Conservation (phyloP, 1,140 invertebrate species). For the Ladona fulva region DNA sequence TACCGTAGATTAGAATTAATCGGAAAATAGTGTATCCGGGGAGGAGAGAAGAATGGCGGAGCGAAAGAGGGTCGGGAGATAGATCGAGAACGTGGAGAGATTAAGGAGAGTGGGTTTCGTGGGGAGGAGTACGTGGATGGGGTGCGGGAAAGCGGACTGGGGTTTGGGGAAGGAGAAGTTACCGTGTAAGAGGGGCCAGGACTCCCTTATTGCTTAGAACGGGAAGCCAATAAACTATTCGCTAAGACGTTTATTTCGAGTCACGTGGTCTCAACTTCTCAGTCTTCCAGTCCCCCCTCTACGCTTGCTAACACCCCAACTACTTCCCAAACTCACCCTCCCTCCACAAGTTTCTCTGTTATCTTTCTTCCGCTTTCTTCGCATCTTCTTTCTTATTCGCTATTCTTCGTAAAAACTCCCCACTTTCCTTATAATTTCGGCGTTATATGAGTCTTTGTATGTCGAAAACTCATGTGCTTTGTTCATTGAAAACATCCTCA, state of each 20-base stretch:
- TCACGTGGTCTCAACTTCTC: background rate
- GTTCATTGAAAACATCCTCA: too few relatives aligned
- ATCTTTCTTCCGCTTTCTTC: background rate
- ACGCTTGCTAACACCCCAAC: background rate
- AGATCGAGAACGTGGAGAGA: background rate
- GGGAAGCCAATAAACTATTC: constrained; percentile 9
- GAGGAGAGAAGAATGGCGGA: background rate
- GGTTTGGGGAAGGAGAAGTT: background rate
- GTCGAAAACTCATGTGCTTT: too few relatives aligned
- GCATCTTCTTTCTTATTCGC: background rate
- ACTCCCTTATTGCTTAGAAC: background rate
- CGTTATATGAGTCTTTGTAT: too few relatives aligned
- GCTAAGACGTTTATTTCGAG: background rate
- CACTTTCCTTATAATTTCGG: too few relatives aligned
- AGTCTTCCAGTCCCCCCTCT: background rate
- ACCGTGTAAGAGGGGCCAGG: background rate
- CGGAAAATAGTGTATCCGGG: background rate
- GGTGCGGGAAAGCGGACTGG: background rate
- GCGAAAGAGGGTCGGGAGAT: background rate
- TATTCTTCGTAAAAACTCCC: too few relatives aligned
- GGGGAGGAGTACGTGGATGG: background rate
- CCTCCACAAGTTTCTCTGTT: background rate
- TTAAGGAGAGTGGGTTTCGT: background rate
- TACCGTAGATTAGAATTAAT: background rate
- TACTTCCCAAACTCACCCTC: background rate